Conservation (phyloP, 1,140 invertebrate species). For the Lamellibrachia luymesi region DNA sequence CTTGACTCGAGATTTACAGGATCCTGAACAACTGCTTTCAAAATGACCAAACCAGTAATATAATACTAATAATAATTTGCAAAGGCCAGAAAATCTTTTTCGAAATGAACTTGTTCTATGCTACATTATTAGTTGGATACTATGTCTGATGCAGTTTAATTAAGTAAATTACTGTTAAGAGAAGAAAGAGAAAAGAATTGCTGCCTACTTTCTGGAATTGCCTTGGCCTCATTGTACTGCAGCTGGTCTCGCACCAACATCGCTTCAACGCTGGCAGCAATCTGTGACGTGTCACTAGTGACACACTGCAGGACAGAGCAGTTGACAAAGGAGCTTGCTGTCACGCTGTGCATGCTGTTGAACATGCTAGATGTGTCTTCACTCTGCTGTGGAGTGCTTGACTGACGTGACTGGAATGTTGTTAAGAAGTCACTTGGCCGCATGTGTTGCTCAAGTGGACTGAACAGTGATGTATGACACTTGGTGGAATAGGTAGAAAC, state of each 20-base stretch:
- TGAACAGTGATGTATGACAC: not conserved
- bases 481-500: not conserved
- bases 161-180: no score
- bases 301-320: not conserved
- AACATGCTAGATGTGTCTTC: slow-evolving; percentile 37
- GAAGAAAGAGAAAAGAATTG: not conserved
- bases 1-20: not conserved
- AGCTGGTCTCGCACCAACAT: not conserved
- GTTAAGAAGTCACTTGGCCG: not conserved
- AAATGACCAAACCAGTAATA: not conserved
- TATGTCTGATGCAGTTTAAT: no score
- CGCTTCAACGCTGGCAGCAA: not conserved
- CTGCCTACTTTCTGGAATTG: slow-evolving; percentile 9
- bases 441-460: not conserved
- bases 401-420: not conserved
- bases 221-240: not conserved
- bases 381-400: slow-evolving; percentile 22
- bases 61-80: slow-evolving; percentile 11
- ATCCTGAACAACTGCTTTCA: not conserved
- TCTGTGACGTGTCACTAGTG: not conserved
- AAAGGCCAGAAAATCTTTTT: not conserved
- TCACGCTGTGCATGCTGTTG: slow-evolving; percentile 33
- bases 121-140: no score
- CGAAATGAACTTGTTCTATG: no score
- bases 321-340: not conserved